Base-by-base conservation (phyloP, 2,113 vertebrate species). In the Prolemur simus region DNA sequence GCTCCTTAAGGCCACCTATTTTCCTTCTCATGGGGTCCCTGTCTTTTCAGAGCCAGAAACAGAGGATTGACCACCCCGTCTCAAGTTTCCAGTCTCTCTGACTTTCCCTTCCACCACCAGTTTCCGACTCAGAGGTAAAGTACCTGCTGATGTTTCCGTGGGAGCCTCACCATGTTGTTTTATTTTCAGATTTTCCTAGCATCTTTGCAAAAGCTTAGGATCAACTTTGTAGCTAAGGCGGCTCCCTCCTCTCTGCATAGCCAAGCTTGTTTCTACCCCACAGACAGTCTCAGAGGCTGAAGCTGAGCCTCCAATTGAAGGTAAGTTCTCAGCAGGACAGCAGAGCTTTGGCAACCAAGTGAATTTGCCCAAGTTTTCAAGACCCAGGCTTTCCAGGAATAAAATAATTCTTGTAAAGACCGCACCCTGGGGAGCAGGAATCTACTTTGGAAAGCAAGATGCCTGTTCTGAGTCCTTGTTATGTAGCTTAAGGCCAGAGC, bases 121-220 rank as follows among this genome's bases (percentile, higher is more conserved):
- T 66, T 54, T 76, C 85, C 14, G 5, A 37, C 42, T 60, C 84
- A 71, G 64, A 34, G 32, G 23, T 9, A 20, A 39, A 47, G 73
- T 27, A 64, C 29, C 71, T 58, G 34, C 64, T 18, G 0, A 56
- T 3, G 3, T 81, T 74, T n/a, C 63, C 60, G 49, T 1, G 0
- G 20, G n/a, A 54, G 23, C n/a, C 81, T 95, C 29, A 76, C 9
- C 37, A 6, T 17, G 14, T 85, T 2, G 0, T 89, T 90, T 81
- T 68, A 12, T 80, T 95, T 81, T 2, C 76, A 80, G 93, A 86
- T 63, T 60, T 92, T 73, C 52, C 66, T 87, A 64, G 15, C 66
- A 39, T 87, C 64, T 94, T 74, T 71, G 64, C 82, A 56, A 56
- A 76, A 68, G 68, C 58, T n/a, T n/a, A 82, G 92, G 15, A 71